phyloP scores from a whole-genome alignment of 2,797 vertebrate species.

The Alca torda region DNA sequence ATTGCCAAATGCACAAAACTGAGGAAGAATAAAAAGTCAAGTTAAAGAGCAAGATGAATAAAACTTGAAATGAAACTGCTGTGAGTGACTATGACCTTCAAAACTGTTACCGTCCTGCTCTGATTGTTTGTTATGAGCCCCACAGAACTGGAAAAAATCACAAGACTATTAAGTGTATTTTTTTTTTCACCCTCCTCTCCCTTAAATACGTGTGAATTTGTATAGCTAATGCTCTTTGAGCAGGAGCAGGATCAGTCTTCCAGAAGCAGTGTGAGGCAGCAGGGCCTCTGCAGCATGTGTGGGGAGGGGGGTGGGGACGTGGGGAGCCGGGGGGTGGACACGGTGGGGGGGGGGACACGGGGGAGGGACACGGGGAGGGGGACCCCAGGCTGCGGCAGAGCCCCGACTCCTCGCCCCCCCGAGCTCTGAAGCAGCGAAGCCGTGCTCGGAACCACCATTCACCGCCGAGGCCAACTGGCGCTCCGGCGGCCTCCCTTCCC shows the following conservation, averaged over 20 bases:
- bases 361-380: no score
- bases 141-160: neutral
- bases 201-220: neutral
- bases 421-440: neutral
- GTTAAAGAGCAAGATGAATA: neutral
- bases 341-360: no score
- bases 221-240: neutral
- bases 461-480: neutral
- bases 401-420: neutral
- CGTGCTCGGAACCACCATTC: neutral
- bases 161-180: neutral
- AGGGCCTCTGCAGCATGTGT: neutral
- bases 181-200: neutral
- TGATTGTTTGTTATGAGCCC: neutral
- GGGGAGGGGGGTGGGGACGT: neutral
- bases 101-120: neutral
- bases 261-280: neutral
- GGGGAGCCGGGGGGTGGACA: no score
- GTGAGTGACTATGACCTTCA: slow-evolving; percentile 51
- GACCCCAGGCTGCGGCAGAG: neutral
- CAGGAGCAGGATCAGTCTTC: neutral
- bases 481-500: neutral
- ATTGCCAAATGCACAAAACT: neutral
- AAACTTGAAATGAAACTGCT: slow-evolving; percentile 28
- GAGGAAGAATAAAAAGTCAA: neutral